Evolutionary conservation across 2,113 vertebrate species (phyloP), one percentile per base, ranked within the genome.

Genomic region (Centropristis striata): DNA sequence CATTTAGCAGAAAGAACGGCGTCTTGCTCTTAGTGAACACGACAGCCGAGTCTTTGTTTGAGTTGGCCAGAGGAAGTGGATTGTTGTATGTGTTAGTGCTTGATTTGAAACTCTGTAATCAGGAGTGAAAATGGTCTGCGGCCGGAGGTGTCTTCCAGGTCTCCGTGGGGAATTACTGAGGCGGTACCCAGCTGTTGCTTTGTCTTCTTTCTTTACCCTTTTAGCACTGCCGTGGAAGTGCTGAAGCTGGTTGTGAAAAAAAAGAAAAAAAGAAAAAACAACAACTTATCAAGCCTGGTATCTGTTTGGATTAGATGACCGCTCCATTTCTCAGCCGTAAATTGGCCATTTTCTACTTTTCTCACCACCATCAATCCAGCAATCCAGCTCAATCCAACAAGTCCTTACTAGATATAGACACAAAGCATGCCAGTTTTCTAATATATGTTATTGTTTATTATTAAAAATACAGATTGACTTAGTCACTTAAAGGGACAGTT

Each of bases 131-230:
- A 93, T 94, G 87, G 90, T 91, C 82, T 88, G 81, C 28, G 87
- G 83, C 88, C 73, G 46, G 91, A 92, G 91, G 92, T 92, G 91
- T 93, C 93, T 90, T 82, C 86, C 84, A 61, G 82, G 84, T 83
- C 86, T 92, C 93, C 85, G 15, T 60, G 75, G 94, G 92, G 94
- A 92, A 94, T 94, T 91, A 90, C 90, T 78, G 83, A 89, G 85
- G 72, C 78, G 92, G 95, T 93, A 93, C 95, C 93, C 95, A 95
- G 94, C 94, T 95, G 95, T 93, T 93, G 88, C 92, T 91, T 90
- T 91, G 90, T 92, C 91, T 89, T 88, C 81, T 90, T 85, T 84
- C 89, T 92, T 92, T 91, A 92, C 88, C 92, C 94, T 93, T 93
- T 95, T 95, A 95, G 88, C 94, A 94, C 95, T 90, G 92, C 78